phyloP scores from a whole-genome alignment of 2,888 invertebrate genomes.

The Nymphalis urticae region DNA sequence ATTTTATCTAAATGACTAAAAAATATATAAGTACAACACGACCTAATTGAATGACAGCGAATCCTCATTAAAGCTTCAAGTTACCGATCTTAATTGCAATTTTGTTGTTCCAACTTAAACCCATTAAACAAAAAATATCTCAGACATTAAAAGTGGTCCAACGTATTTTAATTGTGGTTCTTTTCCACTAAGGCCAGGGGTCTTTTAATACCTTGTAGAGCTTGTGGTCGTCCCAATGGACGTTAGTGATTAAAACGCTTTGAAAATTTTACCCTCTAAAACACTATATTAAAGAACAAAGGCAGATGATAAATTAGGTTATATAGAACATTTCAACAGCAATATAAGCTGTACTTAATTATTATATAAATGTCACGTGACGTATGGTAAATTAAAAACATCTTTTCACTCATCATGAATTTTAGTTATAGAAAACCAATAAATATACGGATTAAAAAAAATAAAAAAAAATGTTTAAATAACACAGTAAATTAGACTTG shows the following conservation, averaged over 20 bases:
- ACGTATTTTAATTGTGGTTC: not conserved
- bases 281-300: not conserved
- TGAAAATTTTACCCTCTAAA: slow-evolving; percentile 7
- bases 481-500: no score
- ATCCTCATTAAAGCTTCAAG: no score
- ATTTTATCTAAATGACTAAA: no score
- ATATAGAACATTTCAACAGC: not conserved
- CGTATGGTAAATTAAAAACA: not conserved
- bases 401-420: no score
- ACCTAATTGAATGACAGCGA: no score
- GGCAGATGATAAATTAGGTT: not conserved
- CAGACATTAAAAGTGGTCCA: not conserved
- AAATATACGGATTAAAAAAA: no score
- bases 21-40: no score
- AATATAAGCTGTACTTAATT: not conserved
- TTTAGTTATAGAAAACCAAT: no score
- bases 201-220: slow-evolving; percentile 3
- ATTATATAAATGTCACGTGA: not conserved
- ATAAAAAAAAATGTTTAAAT: no score
- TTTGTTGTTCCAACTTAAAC: not conserved
- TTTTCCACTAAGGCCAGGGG: not conserved
- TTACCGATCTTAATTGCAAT: no score
- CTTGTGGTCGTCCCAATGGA: slow-evolving; percentile 9
- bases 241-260: slow-evolving; percentile 6
- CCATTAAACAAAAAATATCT: not conserved